phyloP scores from a whole-genome alignment of 2,888 invertebrate genomes.

The Erannis defoliaria region DNA sequence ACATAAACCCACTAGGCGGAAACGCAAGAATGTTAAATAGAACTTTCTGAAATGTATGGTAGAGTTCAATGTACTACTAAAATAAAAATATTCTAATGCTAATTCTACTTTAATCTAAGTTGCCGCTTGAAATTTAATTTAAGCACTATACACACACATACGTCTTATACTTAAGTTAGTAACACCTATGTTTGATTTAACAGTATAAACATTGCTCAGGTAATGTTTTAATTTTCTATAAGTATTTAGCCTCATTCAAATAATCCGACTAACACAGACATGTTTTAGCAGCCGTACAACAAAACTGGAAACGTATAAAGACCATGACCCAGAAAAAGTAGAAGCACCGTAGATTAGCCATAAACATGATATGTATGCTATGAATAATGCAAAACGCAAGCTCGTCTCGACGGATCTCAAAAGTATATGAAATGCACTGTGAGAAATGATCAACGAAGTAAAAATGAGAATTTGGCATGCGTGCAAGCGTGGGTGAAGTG shows the following conservation, averaged over 20 bases:
- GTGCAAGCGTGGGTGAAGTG: constrained; percentile 66
- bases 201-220: background rate
- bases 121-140: constrained; percentile 1
- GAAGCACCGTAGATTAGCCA: constrained; percentile 40
- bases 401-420: constrained; percentile 36
- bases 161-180: background rate
- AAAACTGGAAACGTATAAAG: constrained; percentile 36
- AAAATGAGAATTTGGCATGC: constrained; percentile 60
- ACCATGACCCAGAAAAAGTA: constrained; percentile 47
- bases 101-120: background rate
- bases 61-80: constrained; percentile 22
- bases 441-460: constrained; percentile 50
- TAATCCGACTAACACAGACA: constrained; percentile 4
- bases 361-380: constrained; percentile 45
- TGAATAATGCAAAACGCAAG: constrained; percentile 36
- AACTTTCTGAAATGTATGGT: constrained; percentile 12
- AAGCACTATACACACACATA: background rate
- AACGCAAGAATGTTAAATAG: constrained; percentile 23
- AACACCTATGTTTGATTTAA: background rate
- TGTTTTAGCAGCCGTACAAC: constrained; percentile 21
- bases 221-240: background rate
- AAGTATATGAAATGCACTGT: constrained; percentile 49
- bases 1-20: constrained; percentile 36
- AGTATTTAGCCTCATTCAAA: background rate
- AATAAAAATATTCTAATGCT: constrained; percentile 5